Conservation (phyloP, 2,113 vertebrate species). For the Parus major region DNA sequence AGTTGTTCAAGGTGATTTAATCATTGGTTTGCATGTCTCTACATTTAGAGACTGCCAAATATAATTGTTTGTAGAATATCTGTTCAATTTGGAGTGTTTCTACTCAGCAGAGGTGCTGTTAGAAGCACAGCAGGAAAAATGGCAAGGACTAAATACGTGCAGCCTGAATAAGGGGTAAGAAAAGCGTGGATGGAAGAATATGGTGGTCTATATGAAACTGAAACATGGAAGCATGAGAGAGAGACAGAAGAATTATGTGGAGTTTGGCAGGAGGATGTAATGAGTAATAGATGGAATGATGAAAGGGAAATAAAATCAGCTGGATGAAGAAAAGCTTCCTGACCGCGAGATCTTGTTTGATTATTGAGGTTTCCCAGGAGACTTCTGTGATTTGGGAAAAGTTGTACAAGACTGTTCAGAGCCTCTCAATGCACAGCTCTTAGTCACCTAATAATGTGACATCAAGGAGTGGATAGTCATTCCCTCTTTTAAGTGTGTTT, state of each 20-base stretch:
- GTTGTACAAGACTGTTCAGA: constrained; percentile 30
- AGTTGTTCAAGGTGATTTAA: constrained; percentile 59
- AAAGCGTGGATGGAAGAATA: not conserved
- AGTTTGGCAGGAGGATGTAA: constrained; percentile 58
- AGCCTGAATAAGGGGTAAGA: not conserved
- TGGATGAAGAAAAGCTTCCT: constrained; percentile 69
- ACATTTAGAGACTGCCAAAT: not conserved
- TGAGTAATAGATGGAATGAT: constrained; percentile 69
- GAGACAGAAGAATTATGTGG: constrained; percentile 26
- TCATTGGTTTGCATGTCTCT: constrained; percentile 18
- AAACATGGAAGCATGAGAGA: constrained; percentile 9
- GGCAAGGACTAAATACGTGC: not conserved
- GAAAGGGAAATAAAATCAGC: constrained; percentile 51
- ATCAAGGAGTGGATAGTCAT: not conserved
- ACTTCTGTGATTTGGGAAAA: constrained; percentile 69
- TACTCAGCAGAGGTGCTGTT: not conserved
- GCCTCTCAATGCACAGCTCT: constrained; percentile 20
- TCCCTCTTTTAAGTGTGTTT: not conserved
- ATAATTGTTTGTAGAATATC: not conserved
- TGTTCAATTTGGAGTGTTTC: not conserved
- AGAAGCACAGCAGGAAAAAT: not conserved
- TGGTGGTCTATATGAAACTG: not conserved
- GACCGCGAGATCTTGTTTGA: constrained; percentile 58
- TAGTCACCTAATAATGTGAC: constrained; percentile 15
- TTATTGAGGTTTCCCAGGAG: constrained; percentile 50